A percentile compares a stretch with the other conserved stretches of the same genome.
These are phyloP conservation scores for Sesia bembeciformis DNA, from an alignment of 2,888 invertebrate species.

Conservation along the genomic window DNA sequence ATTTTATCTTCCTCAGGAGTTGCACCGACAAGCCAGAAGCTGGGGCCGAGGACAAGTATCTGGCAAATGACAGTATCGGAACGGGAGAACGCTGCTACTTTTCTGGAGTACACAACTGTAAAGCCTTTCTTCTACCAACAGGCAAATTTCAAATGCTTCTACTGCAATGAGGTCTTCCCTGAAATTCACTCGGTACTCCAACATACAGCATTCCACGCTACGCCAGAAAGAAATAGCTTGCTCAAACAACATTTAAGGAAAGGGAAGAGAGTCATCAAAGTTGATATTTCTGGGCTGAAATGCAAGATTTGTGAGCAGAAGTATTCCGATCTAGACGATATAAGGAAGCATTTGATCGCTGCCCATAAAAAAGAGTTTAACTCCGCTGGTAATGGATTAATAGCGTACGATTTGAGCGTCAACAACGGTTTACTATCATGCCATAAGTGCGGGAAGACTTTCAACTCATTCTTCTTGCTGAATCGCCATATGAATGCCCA, in stretches of 20 bases:
- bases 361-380: conserved; percentile 59
- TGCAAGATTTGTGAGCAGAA: conserved; percentile 55
- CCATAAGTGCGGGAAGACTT: conserved; percentile 50
- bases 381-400: conserved; percentile 53
- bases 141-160: conserved; percentile 64
- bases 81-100: conserved; percentile 57
- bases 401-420: conserved; percentile 49
- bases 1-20: conserved; percentile 19
- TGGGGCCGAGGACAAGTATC: conserved; percentile 48
- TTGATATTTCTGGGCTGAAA: conserved; percentile 52
- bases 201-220: conserved; percentile 35
- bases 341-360: conserved; percentile 39
- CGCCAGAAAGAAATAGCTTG: conserved; percentile 40
- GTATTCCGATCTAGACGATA: conserved; percentile 50
- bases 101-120: conserved; percentile 50
- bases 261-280: conserved; percentile 61
- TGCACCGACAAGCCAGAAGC: conserved; percentile 20
- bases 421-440: conserved; percentile 46
- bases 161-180: conserved; percentile 54
- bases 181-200: conserved; percentile 49
- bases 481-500: conserved; percentile 65
- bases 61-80: conserved; percentile 68
- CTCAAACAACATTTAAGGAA: conserved; percentile 52
- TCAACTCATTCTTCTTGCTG: conserved; percentile 55
- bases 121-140: conserved; percentile 62